A percentile compares a stretch with the other conserved stretches of the same genome.
Conservation (phyloP, 2,797 vertebrate genomes). For the Petrocephalus sullivani region DNA sequence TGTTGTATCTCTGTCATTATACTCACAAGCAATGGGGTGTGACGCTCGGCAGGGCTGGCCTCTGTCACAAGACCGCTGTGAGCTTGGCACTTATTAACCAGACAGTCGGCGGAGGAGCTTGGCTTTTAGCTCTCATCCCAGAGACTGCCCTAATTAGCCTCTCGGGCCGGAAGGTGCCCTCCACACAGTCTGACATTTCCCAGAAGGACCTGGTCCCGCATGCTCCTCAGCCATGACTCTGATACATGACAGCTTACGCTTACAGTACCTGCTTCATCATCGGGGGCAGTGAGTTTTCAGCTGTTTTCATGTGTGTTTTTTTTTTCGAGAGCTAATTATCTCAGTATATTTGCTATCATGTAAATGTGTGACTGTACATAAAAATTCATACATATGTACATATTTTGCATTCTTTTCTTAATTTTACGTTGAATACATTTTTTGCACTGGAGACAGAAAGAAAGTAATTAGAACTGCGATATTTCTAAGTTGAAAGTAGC, state of each 20-base stretch:
- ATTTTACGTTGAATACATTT: neutral
- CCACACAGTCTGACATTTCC: neutral
- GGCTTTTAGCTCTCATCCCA: neutral
- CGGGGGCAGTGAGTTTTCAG: constrained; percentile 51
- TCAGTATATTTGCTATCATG: neutral
- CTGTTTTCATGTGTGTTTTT: neutral
- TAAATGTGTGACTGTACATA: neutral
- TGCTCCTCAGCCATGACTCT: constrained; percentile 55
- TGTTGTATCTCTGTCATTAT: constrained; percentile 11
- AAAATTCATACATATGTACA: neutral
- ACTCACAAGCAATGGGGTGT: constrained; percentile 45
- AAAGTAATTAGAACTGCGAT: neutral
- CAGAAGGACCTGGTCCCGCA: neutral
- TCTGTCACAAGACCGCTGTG: constrained; percentile 16
- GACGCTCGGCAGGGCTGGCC: constrained; percentile 17
- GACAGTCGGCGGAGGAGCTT: neutral
- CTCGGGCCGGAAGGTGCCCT: neutral
- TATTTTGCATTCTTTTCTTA: neutral
- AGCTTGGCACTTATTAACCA: constrained; percentile 23
- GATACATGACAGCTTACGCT: constrained; percentile 55
- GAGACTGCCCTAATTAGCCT: neutral
- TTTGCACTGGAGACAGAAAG: neutral
- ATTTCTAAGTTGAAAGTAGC: neutral
- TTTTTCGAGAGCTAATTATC: neutral
- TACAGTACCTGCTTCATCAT: constrained; percentile 41